phyloP scores from a whole-genome alignment of 2,888 invertebrate species.

The Drosophila nr. medialis region DNA sequence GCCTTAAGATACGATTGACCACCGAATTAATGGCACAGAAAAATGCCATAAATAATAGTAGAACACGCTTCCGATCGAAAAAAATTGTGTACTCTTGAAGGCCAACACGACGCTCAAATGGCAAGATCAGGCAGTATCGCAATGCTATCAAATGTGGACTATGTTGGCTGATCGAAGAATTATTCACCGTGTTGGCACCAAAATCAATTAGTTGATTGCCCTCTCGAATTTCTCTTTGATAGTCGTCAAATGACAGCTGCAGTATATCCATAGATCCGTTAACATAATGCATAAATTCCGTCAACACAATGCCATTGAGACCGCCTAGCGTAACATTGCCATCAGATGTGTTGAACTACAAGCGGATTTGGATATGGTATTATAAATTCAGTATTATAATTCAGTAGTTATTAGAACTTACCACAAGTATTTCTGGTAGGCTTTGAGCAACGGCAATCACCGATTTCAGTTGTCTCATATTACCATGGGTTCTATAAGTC shows the following conservation, averaged over 20 bases:
- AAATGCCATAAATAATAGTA: not conserved
- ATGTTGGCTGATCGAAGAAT: not conserved
- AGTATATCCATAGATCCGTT: conserved; percentile 1
- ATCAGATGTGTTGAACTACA: conserved; percentile 1
- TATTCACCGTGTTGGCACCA: not conserved
- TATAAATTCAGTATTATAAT: not conserved
- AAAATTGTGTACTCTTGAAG: not conserved
- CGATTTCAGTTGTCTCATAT: not conserved
- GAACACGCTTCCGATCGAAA: not conserved
- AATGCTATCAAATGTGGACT: conserved; percentile 7
- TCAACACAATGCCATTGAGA: conserved; percentile 2
- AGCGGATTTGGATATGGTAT: not conserved
- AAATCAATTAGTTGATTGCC: not conserved
- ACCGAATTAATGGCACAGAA: not conserved
- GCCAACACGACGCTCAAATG: not conserved
- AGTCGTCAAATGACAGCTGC: not conserved
- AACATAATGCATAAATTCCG: not conserved
- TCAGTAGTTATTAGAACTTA: conserved; percentile 8
- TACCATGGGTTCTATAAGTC: rapidly evolving
- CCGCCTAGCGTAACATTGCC: not conserved
- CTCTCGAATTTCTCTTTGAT: not conserved
- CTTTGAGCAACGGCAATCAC: conserved; percentile 1
- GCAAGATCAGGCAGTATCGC: conserved; percentile 15
- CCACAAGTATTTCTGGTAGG: conserved; percentile 22
- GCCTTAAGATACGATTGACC: conserved; percentile 8